phyloP scores from a whole-genome alignment of 2,113 vertebrate species.

The Regulus satrapa region DNA sequence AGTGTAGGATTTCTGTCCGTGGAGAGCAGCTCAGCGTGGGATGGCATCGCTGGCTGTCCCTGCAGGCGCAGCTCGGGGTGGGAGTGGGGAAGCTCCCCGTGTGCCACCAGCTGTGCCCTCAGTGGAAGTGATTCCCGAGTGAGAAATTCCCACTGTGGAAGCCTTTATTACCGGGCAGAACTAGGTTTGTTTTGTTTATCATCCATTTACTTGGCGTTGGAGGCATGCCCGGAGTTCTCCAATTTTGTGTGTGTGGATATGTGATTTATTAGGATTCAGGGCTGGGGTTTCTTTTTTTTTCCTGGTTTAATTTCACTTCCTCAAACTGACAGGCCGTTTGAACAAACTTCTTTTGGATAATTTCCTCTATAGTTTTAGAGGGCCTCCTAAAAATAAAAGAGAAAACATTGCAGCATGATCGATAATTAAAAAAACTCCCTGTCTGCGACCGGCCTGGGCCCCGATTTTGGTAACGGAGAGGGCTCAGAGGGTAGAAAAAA shows the following conservation, averaged over 20 bases:
- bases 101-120: background rate
- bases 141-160: constrained; percentile 33
- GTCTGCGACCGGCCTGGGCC: background rate
- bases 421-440: background rate
- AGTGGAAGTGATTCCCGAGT: background rate
- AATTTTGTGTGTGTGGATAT: constrained; percentile 24
- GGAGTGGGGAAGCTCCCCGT: background rate
- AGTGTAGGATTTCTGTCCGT: accelerated
- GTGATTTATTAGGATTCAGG: constrained; percentile 43
- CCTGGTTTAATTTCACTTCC: constrained; percentile 56
- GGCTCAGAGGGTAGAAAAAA: background rate
- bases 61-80: background rate
- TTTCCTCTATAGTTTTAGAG: constrained; percentile 56
- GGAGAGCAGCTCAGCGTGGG: background rate
- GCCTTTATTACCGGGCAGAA: constrained; percentile 9
- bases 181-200: constrained; percentile 60
- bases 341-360: constrained; percentile 49
- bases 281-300: background rate
- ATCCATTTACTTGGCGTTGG: constrained; percentile 56
- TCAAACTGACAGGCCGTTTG: constrained; percentile 25
- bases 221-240: constrained; percentile 51
- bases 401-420: background rate
- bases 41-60: background rate
- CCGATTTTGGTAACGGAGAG: background rate
- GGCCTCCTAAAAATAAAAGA: background rate